phyloP scores from a whole-genome alignment of 2,888 invertebrate species.

The Adelognathus sp. region DNA sequence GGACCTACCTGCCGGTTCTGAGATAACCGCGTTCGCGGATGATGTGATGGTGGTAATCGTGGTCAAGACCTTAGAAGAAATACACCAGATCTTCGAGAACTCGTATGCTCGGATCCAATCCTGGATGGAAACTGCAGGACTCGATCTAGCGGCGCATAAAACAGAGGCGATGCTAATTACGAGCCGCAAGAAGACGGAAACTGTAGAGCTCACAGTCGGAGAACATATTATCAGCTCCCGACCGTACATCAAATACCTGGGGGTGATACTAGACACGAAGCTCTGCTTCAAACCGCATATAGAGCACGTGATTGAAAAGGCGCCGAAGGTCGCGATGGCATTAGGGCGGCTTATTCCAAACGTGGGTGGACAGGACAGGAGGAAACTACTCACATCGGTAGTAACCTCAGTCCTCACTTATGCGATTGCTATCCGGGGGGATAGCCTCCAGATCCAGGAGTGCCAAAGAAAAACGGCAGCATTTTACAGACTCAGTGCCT shows the following conservation, averaged over 20 bases:
- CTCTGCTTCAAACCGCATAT: conserved; percentile 44
- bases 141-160: too few relatives aligned
- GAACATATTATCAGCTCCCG: conserved; percentile 8
- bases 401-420: conserved; percentile 34
- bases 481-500: conserved; percentile 2
- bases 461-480: background rate
- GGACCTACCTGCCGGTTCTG: too few relatives aligned
- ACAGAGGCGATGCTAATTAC: too few relatives aligned
- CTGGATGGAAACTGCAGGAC: too few relatives aligned
- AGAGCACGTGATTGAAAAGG: background rate
- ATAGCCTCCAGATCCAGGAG: background rate
- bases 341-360: background rate
- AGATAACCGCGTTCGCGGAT: too few relatives aligned
- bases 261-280: conserved; percentile 40
- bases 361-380: conserved; percentile 17
- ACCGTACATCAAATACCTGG: conserved; percentile 43
- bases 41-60: too few relatives aligned
- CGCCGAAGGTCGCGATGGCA: background rate
- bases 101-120: too few relatives aligned
- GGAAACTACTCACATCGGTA: conserved; percentile 36
- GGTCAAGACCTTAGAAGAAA: too few relatives aligned
- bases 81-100: too few relatives aligned
- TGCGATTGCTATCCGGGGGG: conserved; percentile 31
- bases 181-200: conserved; percentile 19
- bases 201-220: conserved; percentile 12